These are phyloP conservation scores for Alaudala cheleensis DNA, from an alignment of 2,113 vertebrate species.

Conservation along the genomic window DNA sequence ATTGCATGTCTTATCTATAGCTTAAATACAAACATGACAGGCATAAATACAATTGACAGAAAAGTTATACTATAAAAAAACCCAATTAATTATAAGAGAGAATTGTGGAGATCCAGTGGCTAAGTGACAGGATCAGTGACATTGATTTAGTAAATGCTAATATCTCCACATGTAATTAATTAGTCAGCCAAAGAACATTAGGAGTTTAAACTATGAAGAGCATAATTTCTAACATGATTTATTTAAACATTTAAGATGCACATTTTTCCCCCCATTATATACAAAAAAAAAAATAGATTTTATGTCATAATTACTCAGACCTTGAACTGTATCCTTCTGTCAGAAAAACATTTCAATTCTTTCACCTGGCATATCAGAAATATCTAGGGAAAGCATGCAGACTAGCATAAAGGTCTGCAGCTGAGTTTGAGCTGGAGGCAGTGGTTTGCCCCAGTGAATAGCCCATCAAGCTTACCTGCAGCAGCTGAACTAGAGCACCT, in stretches of 20 bases:
- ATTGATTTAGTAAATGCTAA: not conserved
- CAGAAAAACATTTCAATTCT: not conserved
- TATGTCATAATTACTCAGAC: not conserved
- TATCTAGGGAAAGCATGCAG: not conserved
- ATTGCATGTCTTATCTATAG: not conserved
- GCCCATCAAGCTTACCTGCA: rapidly evolving
- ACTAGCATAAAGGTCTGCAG: not conserved
- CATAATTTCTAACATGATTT: not conserved
- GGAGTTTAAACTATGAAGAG: not conserved
- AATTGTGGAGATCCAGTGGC: not conserved
- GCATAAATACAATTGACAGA: not conserved
- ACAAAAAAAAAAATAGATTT: not conserved
- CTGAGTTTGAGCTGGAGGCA: not conserved
- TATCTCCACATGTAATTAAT: not conserved
- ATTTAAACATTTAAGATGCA: not conserved
- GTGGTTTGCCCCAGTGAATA: not conserved
- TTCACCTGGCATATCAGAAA: not conserved
- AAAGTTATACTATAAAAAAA: not conserved
- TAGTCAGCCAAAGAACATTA: not conserved
- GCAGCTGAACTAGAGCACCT: not conserved
- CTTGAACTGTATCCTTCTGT: not conserved
- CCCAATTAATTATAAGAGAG: rapidly evolving
- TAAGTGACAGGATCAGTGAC: not conserved
- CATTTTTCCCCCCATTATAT: not conserved
- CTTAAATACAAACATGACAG: not conserved